phyloP scores from a whole-genome alignment of 2,797 vertebrate species.

The Gymnoscopelus braueri region DNA sequence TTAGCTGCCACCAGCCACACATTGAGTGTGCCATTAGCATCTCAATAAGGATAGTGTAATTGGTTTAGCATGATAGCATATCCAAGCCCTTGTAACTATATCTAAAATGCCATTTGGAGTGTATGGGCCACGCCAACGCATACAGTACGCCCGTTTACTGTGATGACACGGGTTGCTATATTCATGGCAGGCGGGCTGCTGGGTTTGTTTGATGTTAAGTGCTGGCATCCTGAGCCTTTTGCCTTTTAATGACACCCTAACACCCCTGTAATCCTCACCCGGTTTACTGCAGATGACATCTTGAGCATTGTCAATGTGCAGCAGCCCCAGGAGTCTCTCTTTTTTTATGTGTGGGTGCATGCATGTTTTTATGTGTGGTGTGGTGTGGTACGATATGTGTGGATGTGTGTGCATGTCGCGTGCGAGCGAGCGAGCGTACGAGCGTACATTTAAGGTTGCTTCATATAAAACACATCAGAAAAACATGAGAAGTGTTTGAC shows the following conservation, averaged over 20 bases:
- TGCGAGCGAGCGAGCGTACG: slow-evolving; percentile 6
- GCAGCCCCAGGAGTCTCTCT: slow-evolving; percentile 26
- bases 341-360: slow-evolving; percentile 1
- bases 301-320: slow-evolving; percentile 64
- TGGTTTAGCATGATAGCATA: slow-evolving; percentile 29
- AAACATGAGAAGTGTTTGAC: too few relatives aligned
- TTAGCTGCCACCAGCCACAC: slow-evolving; percentile 13
- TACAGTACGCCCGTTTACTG: slow-evolving; percentile 10
- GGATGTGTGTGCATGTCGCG: slow-evolving; percentile 15
- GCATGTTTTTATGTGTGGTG: background rate
- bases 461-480: too few relatives aligned
- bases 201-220: slow-evolving; percentile 61
- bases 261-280: slow-evolving; percentile 62
- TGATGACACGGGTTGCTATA: slow-evolving; percentile 42
- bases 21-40: slow-evolving; percentile 2
- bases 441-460: background rate
- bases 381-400: background rate
- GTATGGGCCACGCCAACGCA: slow-evolving; percentile 18
- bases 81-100: slow-evolving; percentile 34
- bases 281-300: slow-evolving; percentile 63
- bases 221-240: too few relatives aligned
- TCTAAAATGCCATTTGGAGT: slow-evolving; percentile 28
- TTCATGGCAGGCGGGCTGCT: slow-evolving; percentile 39
- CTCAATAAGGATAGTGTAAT: slow-evolving; percentile 32
- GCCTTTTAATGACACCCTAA: slow-evolving; percentile 59